phyloP scores from a whole-genome alignment of 1,140 invertebrate species.

The Copidosoma floridanum region DNA sequence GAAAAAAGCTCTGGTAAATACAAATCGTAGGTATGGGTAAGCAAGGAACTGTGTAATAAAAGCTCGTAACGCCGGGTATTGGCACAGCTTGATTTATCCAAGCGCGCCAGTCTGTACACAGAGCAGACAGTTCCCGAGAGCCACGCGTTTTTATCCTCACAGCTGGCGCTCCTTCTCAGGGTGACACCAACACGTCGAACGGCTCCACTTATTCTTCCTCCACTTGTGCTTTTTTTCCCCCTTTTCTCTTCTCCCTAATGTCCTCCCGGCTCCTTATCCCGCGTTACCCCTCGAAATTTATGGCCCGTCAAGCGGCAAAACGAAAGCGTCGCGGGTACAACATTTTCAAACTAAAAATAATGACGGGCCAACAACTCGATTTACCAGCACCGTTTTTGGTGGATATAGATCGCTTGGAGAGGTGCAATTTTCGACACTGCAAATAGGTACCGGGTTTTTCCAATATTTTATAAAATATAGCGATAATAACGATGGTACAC shows the following conservation, averaged over 20 bases:
- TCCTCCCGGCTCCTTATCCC: slow-evolving; percentile 32
- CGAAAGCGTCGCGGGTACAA: not conserved
- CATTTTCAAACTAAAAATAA: slow-evolving; percentile 14
- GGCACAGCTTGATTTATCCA: slow-evolving; percentile 50
- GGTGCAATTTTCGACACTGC: no score
- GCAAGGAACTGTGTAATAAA: slow-evolving; percentile 43
- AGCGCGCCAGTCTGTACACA: not conserved
- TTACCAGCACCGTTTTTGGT: no score
- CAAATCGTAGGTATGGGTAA: no score
- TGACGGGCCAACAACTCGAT: not conserved
- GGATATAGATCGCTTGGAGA: no score
- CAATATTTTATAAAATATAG: no score
- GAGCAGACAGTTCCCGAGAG: not conserved
- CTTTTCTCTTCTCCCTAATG: no score
- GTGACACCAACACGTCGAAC: no score
- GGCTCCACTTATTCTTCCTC: not conserved
- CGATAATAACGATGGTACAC: no score
- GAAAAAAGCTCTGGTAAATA: not conserved
- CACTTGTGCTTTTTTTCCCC: no score
- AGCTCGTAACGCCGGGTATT: slow-evolving; percentile 46
- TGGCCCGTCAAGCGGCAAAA: slow-evolving; percentile 15
- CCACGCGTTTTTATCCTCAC: not conserved
- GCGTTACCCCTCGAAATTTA: slow-evolving; percentile 24
- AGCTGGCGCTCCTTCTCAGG: no score
- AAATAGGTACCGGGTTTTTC: no score